phyloP scores from a whole-genome alignment of 1,140 invertebrate genomes.

The Leptinotarsa lineolata region DNA sequence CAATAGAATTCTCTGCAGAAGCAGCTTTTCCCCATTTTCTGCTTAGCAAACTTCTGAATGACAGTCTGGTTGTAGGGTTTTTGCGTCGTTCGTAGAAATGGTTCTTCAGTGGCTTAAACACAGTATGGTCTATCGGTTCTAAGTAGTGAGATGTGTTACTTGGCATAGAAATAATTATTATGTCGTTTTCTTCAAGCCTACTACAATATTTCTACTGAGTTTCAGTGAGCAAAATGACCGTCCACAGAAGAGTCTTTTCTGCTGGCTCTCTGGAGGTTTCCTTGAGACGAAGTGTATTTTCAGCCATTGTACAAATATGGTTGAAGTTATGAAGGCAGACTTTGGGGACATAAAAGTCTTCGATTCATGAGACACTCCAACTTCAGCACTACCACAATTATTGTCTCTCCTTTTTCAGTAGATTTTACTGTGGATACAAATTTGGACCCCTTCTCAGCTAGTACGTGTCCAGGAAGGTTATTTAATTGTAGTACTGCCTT shows the following conservation, averaged over 20 bases:
- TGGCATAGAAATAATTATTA: slow-evolving; percentile 16
- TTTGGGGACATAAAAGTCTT: neutral
- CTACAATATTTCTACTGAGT: slow-evolving; percentile 33
- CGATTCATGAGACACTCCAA: neutral
- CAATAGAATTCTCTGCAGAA: slow-evolving; percentile 5
- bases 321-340: neutral
- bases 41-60: neutral
- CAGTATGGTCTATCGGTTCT: neutral
- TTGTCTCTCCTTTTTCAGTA: slow-evolving; percentile 4
- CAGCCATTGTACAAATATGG: neutral
- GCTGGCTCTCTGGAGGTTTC: too few species aligned
- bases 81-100: neutral
- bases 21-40: neutral
- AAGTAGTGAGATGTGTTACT: slow-evolving; percentile 28
- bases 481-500: neutral
- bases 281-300: slow-evolving; percentile 41
- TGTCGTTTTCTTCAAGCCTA: slow-evolving; percentile 21
- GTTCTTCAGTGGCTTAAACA: slow-evolving; percentile 15
- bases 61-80: slow-evolving; percentile 6
- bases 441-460: neutral
- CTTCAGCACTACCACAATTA: slow-evolving; percentile 1
- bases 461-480: neutral
- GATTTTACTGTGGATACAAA: neutral
- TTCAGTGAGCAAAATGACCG: slow-evolving; percentile 46
- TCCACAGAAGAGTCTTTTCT: slow-evolving; percentile 49